Percentiles rank a stretch among this genome's conserved stretches.
phyloP scores from a whole-genome alignment of 2,797 vertebrate genomes.

The Otolemur crassicaudatus region DNA sequence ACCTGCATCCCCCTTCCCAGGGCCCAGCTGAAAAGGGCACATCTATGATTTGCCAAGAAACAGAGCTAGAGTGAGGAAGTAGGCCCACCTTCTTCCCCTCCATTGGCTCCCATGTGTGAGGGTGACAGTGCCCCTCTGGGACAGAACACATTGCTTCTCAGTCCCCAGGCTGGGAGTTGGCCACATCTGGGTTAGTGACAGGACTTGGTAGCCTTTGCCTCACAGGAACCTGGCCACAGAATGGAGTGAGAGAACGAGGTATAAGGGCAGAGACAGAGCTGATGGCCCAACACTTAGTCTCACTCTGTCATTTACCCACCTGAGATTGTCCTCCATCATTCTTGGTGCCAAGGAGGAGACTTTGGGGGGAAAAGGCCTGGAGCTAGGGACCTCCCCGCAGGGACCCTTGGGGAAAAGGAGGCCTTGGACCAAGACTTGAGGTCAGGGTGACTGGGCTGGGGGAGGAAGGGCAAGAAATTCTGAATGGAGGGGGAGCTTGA shows the following conservation, averaged over 20 bases:
- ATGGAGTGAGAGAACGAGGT: neutral
- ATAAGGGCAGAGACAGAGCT: neutral
- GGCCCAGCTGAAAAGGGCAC: neutral
- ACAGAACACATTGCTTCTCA: neutral
- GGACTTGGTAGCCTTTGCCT: neutral
- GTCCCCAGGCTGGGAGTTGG: neutral
- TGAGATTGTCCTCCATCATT: neutral
- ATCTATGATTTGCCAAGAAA: neutral
- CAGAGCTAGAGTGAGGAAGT: neutral
- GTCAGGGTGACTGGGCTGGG: neutral
- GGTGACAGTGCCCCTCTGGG: neutral
- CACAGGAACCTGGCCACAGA: neutral
- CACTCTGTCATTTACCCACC: neutral
- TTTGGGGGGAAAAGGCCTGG: neutral
- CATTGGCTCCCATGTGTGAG: neutral
- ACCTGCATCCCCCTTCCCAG: neutral
- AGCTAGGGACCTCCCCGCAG: neutral
- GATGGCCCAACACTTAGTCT: neutral
- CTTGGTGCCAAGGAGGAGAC: constrained; percentile 5
- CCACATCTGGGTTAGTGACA: neutral
- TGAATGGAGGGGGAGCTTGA: neutral
- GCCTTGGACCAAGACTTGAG: neutral
- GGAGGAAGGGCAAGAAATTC: neutral
- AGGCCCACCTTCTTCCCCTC: no score
- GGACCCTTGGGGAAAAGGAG: neutral